phyloP scores from a whole-genome alignment of 2,797 vertebrate genomes.

The Coluber constrictor region DNA sequence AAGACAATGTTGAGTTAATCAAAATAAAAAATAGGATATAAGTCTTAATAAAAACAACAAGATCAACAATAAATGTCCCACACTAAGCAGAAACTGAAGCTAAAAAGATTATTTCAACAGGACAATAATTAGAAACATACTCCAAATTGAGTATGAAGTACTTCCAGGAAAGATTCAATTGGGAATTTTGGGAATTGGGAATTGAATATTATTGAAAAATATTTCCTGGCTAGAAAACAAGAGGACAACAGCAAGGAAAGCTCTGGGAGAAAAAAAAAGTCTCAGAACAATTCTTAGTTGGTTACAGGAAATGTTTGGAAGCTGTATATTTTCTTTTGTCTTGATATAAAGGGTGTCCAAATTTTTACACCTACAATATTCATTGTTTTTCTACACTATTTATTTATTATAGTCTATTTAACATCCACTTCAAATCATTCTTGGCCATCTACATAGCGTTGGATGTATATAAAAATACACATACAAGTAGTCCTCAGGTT shows the following conservation, averaged over 20 bases:
- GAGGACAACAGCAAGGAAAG: background rate
- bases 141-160: background rate
- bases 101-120: background rate
- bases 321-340: background rate
- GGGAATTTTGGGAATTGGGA: background rate
- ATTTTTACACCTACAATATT: background rate
- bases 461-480: background rate
- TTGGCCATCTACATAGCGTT: background rate
- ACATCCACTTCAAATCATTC: background rate
- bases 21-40: background rate
- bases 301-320: background rate
- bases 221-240: background rate
- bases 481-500: background rate
- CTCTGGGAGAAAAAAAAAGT: background rate
- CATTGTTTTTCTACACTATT: background rate
- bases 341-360: background rate
- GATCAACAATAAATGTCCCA: background rate
- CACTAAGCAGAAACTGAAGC: background rate
- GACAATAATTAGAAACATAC: background rate
- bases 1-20: background rate
- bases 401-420: background rate
- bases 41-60: background rate
- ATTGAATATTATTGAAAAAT: background rate
- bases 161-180: background rate
- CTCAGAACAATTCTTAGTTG: background rate